These are phyloP conservation scores for Corythornis vintsioides DNA, from an alignment of 2,113 vertebrate species.

Conservation along the genomic window DNA sequence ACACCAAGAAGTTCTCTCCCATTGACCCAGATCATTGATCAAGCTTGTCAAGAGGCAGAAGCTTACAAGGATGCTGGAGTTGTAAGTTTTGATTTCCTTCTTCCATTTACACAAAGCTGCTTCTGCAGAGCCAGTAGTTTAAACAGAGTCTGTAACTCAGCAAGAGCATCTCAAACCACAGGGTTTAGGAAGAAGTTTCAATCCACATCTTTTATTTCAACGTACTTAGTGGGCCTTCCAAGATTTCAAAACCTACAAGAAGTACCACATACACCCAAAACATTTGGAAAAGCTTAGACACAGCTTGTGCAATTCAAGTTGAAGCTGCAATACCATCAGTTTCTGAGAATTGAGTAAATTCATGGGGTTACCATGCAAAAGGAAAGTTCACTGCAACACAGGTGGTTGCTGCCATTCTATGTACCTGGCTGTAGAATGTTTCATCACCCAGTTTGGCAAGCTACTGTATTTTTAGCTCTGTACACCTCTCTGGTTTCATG, in stretches of 20 bases:
- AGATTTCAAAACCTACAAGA: neutral
- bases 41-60: conserved; percentile 83
- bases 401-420: neutral
- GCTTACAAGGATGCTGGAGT: conserved; percentile 80
- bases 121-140: neutral
- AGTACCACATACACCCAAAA: neutral
- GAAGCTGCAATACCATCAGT: neutral
- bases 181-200: neutral
- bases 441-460: neutral
- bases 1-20: conserved; percentile 76
- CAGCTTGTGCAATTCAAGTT: neutral
- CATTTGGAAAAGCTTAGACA: neutral
- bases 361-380: neutral
- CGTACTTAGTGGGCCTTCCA: neutral
- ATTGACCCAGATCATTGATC: conserved; percentile 77
- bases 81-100: conserved; percentile 60
- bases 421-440: neutral
- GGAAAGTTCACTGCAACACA: neutral
- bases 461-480: conserved; percentile 14
- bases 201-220: neutral
- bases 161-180: neutral
- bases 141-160: neutral
- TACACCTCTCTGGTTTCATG: neutral
- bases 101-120: neutral
- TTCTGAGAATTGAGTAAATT: neutral